Conservation (phyloP, 2,888 invertebrate species). For the Leucophora obtusa region DNA sequence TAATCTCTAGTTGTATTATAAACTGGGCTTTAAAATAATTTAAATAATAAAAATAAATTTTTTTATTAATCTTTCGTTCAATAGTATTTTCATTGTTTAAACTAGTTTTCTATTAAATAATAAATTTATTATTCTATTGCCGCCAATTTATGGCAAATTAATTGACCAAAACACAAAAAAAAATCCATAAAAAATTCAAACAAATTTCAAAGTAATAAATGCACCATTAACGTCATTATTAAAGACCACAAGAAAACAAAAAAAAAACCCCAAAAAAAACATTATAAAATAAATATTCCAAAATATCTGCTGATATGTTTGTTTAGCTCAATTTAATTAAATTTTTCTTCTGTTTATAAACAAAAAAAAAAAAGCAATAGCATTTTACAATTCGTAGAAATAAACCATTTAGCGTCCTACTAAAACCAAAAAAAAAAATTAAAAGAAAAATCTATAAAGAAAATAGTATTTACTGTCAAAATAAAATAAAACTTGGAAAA, state of each 20-base stretch:
- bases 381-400: slow-evolving; percentile 3
- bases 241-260: slow-evolving; percentile 39
- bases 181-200: slow-evolving; percentile 11
- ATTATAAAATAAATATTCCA: slow-evolving; percentile 17
- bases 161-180: slow-evolving; percentile 20
- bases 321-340: slow-evolving; percentile 18
- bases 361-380: not conserved
- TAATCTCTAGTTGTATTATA: too few species aligned
- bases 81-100: not conserved
- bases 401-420: not conserved
- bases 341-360: slow-evolving; percentile 25
- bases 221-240: slow-evolving; percentile 53
- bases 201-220: slow-evolving; percentile 23
- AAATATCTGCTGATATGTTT: not conserved
- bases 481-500: too few species aligned
- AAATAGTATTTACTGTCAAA: too few species aligned
- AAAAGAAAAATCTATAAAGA: not conserved
- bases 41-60: too few species aligned
- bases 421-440: not conserved
- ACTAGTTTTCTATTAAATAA: slow-evolving; percentile 17
- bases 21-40: too few species aligned
- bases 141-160: slow-evolving; percentile 52
- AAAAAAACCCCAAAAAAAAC: not conserved
- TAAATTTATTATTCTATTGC: slow-evolving; percentile 30
- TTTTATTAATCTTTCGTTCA: too few species aligned